phyloP scores from a whole-genome alignment of 2,888 invertebrate species.

The Cacoxenus indagator region DNA sequence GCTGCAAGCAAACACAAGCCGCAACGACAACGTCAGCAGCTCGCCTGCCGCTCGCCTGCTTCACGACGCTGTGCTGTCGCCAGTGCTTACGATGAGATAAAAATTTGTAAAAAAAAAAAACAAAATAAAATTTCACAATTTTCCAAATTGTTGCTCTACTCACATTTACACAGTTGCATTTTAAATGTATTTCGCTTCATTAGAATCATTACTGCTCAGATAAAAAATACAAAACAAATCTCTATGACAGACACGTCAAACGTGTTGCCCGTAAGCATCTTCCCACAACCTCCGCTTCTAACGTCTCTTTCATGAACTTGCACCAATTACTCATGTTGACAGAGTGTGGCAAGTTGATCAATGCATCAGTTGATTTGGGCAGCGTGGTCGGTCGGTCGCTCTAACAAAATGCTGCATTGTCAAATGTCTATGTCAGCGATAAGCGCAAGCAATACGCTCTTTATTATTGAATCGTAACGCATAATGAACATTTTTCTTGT shows the following conservation, averaged over 20 bases:
- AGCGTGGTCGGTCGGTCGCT: background rate
- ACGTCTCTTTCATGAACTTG: background rate
- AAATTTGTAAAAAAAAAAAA: background rate
- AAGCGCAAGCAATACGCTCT: too few species aligned
- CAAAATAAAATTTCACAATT: background rate
- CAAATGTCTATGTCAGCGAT: slow-evolving; percentile 1
- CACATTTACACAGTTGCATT: background rate
- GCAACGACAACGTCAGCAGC: background rate
- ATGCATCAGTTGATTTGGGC: background rate
- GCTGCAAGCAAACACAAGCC: slow-evolving; percentile 9
- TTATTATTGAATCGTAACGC: slow-evolving; percentile 59
- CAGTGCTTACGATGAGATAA: background rate
- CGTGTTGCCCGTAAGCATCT: background rate
- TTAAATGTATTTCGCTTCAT: background rate
- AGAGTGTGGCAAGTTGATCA: slow-evolving; percentile 12
- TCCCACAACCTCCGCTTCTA: background rate
- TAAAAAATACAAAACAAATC: background rate
- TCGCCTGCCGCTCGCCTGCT: background rate
- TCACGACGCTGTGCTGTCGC: background rate
- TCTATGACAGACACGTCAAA: background rate
- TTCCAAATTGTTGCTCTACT: background rate
- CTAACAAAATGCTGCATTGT: background rate
- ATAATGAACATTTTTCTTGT: slow-evolving; percentile 54
- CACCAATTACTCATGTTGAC: slow-evolving; percentile 14
- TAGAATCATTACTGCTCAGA: background rate